Base-by-base conservation (phyloP, 2,888 invertebrate species). In the Caenorhabditis panamensis region DNA sequence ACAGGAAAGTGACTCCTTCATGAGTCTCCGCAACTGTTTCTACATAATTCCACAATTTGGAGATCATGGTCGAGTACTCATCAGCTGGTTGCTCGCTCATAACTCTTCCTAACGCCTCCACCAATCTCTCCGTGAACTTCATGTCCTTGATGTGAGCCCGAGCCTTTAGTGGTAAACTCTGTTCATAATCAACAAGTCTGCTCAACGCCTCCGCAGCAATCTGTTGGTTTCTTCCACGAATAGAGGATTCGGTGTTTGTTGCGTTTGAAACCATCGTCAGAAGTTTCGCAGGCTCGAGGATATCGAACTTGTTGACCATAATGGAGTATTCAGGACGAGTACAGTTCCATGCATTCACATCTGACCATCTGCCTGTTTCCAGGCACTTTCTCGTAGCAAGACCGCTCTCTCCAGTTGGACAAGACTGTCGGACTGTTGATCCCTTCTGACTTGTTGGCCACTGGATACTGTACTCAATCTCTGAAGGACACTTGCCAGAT, bases 391-490 rank as follows among this genome's bases (percentile, higher is more conserved):
- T 49, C 0, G 88, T 88, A 0, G 88, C 87, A 18, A 89, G 78
- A 3, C 89, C 89, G 41, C 84, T 83, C 78, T 84, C 84, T 9
- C 79, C 80, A 41, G 61, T 59, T 18, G 84, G 79, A 67, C 88
- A 88, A 0, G 88, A 88, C 49, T 87, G 82, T 37, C 82, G 54
- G 1, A 83, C 83, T 11, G 53, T 78, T 36, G 79, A 67, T 49
- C 83, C 78, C 68, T 84, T 84, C n/a, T 79, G 66, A 18, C 88
- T 89, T 0, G 86, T 85, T 11, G 89, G 88, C 90, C 90, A 90
- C 59, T 87, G 87, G 28, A 90, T 84, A 41, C 88, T 89, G 37
- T 79, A 75, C 61, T 89, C 89, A 9, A 87, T 87, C 67, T 88
- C 81, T 6, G 88, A 83, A 6, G 90, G 87, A 64, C 90, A 90